phyloP scores from a whole-genome alignment of 2,888 invertebrate species.

The Antitype chi region DNA sequence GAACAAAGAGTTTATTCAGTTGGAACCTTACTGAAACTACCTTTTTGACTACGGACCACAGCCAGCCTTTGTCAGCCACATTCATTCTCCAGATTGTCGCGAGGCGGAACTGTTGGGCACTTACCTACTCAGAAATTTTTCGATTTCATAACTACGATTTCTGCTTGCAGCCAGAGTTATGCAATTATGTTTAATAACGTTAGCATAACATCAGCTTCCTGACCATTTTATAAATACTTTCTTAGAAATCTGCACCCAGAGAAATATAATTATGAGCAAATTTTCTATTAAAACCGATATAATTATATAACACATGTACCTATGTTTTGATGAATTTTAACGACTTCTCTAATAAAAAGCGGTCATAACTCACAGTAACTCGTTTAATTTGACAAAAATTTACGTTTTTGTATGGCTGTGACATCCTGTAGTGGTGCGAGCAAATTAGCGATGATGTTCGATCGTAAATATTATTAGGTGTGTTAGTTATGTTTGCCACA shows the following conservation, averaged over 20 bases:
- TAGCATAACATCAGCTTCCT: constrained; percentile 8
- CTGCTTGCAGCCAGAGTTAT: not conserved
- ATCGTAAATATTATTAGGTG: constrained; percentile 58
- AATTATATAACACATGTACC: constrained; percentile 53
- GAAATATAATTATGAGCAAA: constrained; percentile 33
- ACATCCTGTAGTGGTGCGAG: constrained; percentile 61
- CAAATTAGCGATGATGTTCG: constrained; percentile 58
- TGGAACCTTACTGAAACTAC: not conserved
- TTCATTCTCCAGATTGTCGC: not conserved
- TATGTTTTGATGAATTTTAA: constrained; percentile 61
- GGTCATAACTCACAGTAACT: constrained; percentile 56
- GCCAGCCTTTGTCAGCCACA: not conserved
- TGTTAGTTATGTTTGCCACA: constrained; percentile 25
- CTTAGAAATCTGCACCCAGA: constrained; percentile 10
- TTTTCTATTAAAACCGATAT: constrained; percentile 49
- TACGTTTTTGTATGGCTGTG: constrained; percentile 31
- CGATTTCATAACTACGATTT: not conserved
- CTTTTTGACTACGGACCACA: not conserved
- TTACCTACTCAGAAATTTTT: too few species aligned
- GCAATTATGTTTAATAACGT: not conserved
- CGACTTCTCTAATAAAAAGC: constrained; percentile 61
- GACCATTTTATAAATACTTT: constrained; percentile 22
- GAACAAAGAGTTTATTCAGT: not conserved
- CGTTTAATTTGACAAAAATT: constrained; percentile 63
- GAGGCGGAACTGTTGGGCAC: too few species aligned